These are phyloP conservation scores for Dascillus cervinus DNA, from an alignment of 2,888 invertebrate species.

Conservation along the genomic window DNA sequence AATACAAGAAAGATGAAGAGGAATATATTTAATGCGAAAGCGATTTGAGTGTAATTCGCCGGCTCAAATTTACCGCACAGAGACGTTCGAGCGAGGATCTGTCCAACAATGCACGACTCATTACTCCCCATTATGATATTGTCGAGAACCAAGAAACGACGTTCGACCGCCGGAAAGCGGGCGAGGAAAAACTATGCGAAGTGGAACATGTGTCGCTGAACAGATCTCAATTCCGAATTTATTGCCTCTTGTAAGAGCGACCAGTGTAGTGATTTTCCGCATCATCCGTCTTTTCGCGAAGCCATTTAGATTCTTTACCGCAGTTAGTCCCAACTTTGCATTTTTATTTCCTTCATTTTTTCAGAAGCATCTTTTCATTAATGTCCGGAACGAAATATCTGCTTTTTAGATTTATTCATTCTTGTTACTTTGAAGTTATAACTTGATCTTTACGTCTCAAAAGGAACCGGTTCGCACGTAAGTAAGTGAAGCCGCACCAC, in stretches of 20 bases:
- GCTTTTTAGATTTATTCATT: no score
- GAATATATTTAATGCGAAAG: constrained; percentile 16
- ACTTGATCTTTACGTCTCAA: no score
- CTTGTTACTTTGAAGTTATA: no score
- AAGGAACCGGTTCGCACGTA: no score
- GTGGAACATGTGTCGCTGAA: constrained; percentile 16
- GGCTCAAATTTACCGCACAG: constrained; percentile 18
- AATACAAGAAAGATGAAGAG: constrained; percentile 10
- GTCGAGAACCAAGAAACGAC: constrained; percentile 14
- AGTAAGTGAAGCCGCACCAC: no score
- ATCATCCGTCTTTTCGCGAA: constrained; percentile 31
- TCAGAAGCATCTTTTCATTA: no score
- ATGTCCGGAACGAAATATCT: no score
- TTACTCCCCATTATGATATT: constrained; percentile 16
- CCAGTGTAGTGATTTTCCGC: constrained; percentile 36
- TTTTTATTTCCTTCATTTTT: no score
- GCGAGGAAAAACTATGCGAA: no score
- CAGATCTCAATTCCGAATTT: constrained; percentile 28
- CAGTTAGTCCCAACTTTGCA: no score
- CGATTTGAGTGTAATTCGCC: constrained; percentile 17
- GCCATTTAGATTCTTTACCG: constrained; percentile 29
- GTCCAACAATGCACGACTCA: constrained; percentile 18
- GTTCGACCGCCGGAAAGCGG: constrained; percentile 11
- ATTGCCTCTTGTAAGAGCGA: constrained; percentile 32
- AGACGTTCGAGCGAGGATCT: constrained; percentile 16